Base-by-base conservation (phyloP, 2,888 invertebrate species). In the Aphidoletes aphidimyza region DNA sequence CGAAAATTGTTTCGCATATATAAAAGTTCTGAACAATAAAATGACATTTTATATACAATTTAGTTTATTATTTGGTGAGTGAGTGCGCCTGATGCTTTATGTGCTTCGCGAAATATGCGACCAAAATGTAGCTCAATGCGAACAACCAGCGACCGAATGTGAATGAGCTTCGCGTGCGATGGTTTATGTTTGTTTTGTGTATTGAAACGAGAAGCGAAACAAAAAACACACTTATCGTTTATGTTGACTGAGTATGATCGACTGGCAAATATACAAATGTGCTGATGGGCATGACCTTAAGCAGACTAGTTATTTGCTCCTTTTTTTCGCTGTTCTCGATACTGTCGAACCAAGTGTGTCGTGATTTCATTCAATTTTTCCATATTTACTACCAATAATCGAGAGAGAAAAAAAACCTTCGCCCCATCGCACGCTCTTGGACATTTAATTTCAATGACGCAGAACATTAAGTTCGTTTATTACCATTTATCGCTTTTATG, bases 401-500 rank as follows among this genome's bases (percentile, higher is more conserved):
- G 22, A 22, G 22, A n/a, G 3, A 54, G 1, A 17, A 5, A 69
- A 30, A 69, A 30, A 30, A 69, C 5, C 30, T 69, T 26, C 34
- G 8, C 14, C 54, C 22, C 54, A 22, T 69, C 14, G 69, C 69
- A 30, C 69, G 30, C 30, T 30, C 30, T 14, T 69, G 69, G 69
- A 69, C 69, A 69, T 69, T 69, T 69, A 69, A 69, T 69, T 69
- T 69, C 26, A 69, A 69, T 69, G 69, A 34, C 69, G 69, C 11
- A 30, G 34, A 69, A 26, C 69, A 69, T 69, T 69, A 69, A 9
- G 26, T 34, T n/a, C 69, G 69, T 69, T 30, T 69, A 69, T 34
- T 26, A 69, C 69, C 69, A 69, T 69, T 69, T 69, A 30, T 69
- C 69, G 69, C 69, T 69, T 69, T 69, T 69, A 69, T 69, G 69